Conservation (phyloP, 2,888 invertebrate genomes). For the Nasonovia ribisnigri region DNA sequence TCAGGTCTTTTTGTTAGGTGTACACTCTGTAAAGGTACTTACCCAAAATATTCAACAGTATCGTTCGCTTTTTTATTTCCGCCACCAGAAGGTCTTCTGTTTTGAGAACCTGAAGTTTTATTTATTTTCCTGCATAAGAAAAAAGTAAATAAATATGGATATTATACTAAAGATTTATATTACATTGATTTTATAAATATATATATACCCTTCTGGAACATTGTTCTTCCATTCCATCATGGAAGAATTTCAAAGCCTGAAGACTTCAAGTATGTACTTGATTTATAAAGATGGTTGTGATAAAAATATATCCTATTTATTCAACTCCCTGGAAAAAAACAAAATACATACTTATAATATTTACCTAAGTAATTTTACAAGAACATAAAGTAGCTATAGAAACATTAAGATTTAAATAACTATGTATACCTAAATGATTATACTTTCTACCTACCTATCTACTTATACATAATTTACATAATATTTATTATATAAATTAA, state of each 20-base stretch:
- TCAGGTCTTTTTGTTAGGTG: too few relatives aligned
- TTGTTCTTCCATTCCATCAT: constrained; percentile 64
- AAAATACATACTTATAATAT: neutral
- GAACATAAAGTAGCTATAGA: neutral
- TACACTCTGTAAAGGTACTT: neutral
- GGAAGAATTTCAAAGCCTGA: constrained; percentile 47
- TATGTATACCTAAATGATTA: neutral
- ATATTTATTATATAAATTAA: neutral
- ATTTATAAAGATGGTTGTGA: neutral
- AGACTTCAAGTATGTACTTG: constrained; percentile 42
- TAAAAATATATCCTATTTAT: neutral
- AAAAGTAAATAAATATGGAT: neutral
- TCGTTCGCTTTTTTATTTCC: constrained; percentile 61
- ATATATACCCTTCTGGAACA: constrained; percentile 55
- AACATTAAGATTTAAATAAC: neutral
- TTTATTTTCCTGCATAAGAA: constrained; percentile 38
- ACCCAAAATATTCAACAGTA: constrained; percentile 61
- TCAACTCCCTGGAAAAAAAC: constrained; percentile 25
- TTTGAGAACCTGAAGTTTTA: constrained; percentile 43
- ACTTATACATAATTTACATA: neutral
- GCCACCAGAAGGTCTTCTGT: constrained; percentile 55
- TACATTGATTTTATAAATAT: neutral
- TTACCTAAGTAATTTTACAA: neutral
- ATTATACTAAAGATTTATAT: neutral
- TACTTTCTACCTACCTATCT: neutral